Evolutionary conservation across 2,113 vertebrate genomes (phyloP), one percentile per base, ranked within the genome.

Genomic region (Bubo scandiacus): DNA sequence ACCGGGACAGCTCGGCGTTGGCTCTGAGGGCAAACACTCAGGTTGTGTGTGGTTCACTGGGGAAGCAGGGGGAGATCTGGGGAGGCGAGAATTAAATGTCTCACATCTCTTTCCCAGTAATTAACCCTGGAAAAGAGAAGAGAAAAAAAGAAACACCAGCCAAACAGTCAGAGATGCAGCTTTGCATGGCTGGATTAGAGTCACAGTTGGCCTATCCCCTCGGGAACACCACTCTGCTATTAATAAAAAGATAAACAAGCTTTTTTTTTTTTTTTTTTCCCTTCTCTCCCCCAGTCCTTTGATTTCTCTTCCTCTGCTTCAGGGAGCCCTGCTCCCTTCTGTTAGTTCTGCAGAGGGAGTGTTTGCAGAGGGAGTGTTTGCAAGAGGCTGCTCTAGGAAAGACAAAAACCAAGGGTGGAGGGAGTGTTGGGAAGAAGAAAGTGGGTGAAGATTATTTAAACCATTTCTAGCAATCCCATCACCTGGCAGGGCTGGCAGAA

Each of bases 221-320:
- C 75, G 91, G 89, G 96, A 97, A 47, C 52, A 40, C 54, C 73
- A 54, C 63, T 95, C 63, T 83, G 85, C 94, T 97, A 91, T 95
- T 97, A 95, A 96, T 94, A 96, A 96, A 95, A 94, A 90, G 91
- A 93, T 94, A 97, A 97, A 97, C 95, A 96, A 94, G 86, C 30
- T 42, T 7, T 29, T 93, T 96, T 96, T 91, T 95, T 97, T 96
- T 96, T 96, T 96, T 90, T 96, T 95, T 96, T 51, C 59, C 55
- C 59, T 72, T 58, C 55, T 81, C 29, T 93, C 78, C 20, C 79
- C 34, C 62, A 66, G 67, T 65, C 67, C 82, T 97, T 96, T 96
- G 96, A 94, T 95, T 96, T 96, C 67, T 81, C 57, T 66, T 93
- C 79, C 74, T 38, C 94, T 94, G 92, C 96, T 96, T 92, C 87